phyloP scores from a whole-genome alignment of 2,888 invertebrate genomes.

The Pemphredon lugubris region DNA sequence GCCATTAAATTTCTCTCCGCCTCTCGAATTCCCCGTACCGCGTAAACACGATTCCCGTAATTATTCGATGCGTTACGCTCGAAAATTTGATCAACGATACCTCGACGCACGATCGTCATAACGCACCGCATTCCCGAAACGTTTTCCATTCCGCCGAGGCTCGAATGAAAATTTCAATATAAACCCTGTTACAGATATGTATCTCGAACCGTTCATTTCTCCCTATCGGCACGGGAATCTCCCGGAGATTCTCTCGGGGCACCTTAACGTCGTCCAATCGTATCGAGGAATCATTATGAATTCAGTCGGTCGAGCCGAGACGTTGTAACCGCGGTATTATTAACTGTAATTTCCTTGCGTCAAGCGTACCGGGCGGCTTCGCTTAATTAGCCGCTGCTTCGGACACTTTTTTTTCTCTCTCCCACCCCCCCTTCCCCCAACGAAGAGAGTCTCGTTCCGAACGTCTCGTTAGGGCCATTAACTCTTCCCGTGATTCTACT shows the following conservation, averaged over 20 bases:
- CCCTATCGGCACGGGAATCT: conserved; percentile 30
- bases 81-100: conserved; percentile 10
- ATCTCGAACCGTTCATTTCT: conserved; percentile 22
- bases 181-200: conserved; percentile 27
- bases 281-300: conserved; percentile 58
- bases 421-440: no score
- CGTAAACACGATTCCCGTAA: no score
- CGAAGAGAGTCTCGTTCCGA: conserved; percentile 32
- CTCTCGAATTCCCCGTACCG: no score
- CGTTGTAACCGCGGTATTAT: conserved; percentile 57
- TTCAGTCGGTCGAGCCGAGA: conserved; percentile 38
- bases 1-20: no score
- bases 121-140: conserved; percentile 7
- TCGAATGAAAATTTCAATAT: conserved; percentile 39
- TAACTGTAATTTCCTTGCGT: conserved; percentile 61
- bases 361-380: conserved; percentile 34
- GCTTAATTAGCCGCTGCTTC: conserved; percentile 65
- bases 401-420: conserved; percentile 63
- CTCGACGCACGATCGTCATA: conserved; percentile 24
- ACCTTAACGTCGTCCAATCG: conserved; percentile 32
- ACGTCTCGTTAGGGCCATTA: conserved; percentile 69
- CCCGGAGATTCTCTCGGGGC: not conserved
- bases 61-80: no score
- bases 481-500: conserved; percentile 51
- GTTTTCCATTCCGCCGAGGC: not conserved